These are phyloP conservation scores for Oophaga pumilio DNA, from an alignment of 2,113 vertebrate species.

Conservation along the genomic window DNA sequence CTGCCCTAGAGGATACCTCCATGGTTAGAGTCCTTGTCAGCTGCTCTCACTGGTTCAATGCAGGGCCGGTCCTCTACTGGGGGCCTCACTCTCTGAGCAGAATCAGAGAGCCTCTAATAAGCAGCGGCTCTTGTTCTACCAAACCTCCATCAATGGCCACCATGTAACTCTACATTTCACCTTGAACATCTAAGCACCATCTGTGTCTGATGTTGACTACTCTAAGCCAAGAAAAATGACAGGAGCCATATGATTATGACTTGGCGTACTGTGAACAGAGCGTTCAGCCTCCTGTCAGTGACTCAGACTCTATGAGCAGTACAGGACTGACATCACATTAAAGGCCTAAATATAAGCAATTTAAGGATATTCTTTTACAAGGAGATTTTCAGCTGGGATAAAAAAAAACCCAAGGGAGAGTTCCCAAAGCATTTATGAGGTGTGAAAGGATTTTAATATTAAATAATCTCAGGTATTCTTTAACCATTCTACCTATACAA, in stretches of 20 bases:
- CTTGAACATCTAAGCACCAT: not conserved
- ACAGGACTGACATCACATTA: not conserved
- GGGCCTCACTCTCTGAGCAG: too few relatives aligned
- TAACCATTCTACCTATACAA: too few relatives aligned
- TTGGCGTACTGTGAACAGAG: not conserved
- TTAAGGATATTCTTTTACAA: conserved; percentile 17
- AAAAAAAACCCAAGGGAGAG: not conserved
- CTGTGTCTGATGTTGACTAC: not conserved
- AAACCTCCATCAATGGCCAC: not conserved
- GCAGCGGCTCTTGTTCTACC: not conserved
- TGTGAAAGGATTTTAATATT: not conserved
- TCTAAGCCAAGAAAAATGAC: not conserved
- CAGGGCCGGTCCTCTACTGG: too few relatives aligned
- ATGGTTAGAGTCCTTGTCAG: too few relatives aligned
- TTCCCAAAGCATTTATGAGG: not conserved
- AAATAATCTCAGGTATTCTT: too few relatives aligned
- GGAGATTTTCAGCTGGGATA: not conserved
- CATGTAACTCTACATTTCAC: not conserved
- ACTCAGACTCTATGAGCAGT: not conserved
- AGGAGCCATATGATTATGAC: not conserved
- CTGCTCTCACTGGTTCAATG: too few relatives aligned
- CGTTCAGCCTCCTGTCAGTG: not conserved
- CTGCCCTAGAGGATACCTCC: too few relatives aligned
- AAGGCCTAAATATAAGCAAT: not conserved
- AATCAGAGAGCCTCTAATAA: not conserved